Conservation (phyloP, 2,888 invertebrate species). For the Cyrtodaria siliqua region DNA sequence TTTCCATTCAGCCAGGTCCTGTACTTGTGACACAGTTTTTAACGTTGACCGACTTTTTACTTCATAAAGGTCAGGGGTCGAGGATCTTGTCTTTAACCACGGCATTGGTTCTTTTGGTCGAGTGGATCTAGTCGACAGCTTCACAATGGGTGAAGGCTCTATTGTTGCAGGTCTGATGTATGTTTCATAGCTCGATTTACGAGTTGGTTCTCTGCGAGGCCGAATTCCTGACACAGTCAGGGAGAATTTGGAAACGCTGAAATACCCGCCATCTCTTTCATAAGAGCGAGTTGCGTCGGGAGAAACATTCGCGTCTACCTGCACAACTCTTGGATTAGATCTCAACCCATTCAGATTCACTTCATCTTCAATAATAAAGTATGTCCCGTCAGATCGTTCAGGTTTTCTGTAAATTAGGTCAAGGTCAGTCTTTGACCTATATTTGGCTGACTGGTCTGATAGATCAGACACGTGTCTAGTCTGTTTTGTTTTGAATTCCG, state of each 20-base stretch:
- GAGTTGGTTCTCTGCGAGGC: neutral
- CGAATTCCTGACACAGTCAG: constrained; percentile 38
- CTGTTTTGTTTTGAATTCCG: neutral
- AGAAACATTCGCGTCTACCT: constrained; percentile 24
- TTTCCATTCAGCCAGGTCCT: constrained; percentile 20
- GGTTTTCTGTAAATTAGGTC: constrained; percentile 16
- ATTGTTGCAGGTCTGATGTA: neutral
- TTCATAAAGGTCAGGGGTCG: constrained; percentile 19
- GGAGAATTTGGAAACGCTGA: constrained; percentile 57
- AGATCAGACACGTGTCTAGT: constrained; percentile 3
- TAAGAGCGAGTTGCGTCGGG: constrained; percentile 28
- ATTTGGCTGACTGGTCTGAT: neutral
- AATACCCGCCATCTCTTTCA: constrained; percentile 55
- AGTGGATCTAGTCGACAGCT: no score
- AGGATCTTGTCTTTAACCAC: constrained; percentile 30
- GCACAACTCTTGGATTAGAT: constrained; percentile 19
- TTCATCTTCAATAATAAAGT: constrained; percentile 49
- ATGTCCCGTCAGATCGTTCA: constrained; percentile 34
- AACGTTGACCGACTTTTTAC: constrained; percentile 32
- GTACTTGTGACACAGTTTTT: constrained; percentile 12
- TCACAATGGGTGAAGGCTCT: no score
- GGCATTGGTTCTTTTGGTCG: no score
- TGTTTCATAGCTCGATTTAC: neutral
- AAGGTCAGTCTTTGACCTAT: constrained; percentile 21
- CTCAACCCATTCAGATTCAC: constrained; percentile 31